These are phyloP conservation scores for Ommatoiulus sabulosus DNA, from an alignment of 2,888 invertebrate species.

Conservation along the genomic window DNA sequence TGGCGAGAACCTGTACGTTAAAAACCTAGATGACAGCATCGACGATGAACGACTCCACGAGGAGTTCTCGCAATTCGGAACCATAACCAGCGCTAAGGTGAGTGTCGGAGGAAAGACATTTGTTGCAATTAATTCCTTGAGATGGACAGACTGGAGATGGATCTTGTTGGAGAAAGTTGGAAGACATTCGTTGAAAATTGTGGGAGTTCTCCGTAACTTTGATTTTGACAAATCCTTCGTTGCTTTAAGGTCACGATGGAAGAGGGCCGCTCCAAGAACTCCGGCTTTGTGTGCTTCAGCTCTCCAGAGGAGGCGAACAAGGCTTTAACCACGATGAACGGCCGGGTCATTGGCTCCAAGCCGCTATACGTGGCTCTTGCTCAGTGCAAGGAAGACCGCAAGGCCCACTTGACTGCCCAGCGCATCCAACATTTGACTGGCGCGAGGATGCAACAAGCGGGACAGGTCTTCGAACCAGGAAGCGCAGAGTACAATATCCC, in stretches of 20 bases:
- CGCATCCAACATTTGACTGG: constrained; percentile 93
- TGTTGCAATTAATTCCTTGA: no score
- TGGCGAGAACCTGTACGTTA: constrained; percentile 98
- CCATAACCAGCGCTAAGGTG: constrained; percentile 95
- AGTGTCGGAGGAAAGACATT: constrained; percentile 67
- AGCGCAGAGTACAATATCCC: constrained; percentile 63
- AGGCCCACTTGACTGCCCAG: constrained; percentile 97
- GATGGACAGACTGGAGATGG: no score
- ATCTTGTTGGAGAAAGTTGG: no score
- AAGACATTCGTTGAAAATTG: no score
- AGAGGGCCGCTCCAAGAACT: constrained; percentile 84
- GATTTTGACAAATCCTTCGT: no score
- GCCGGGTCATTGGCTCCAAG: constrained; percentile 95
- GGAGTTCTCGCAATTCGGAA: constrained; percentile 95
- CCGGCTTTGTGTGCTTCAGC: constrained; percentile 99
- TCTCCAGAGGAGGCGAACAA: constrained; percentile 98
- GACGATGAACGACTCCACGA: constrained; percentile 96
- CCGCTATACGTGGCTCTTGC: constrained; percentile 98
- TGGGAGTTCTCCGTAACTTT: no score
- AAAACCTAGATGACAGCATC: constrained; percentile 97
- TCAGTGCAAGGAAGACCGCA: constrained; percentile 98
- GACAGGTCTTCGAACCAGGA: constrained; percentile 86
- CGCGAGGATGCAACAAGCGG: constrained; percentile 76
- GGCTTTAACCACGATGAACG: constrained; percentile 99
- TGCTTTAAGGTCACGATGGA: constrained; percentile 82